These are phyloP conservation scores for Loriculus beryllinus DNA, from an alignment of 2,797 vertebrate genomes.

Conservation along the genomic window DNA sequence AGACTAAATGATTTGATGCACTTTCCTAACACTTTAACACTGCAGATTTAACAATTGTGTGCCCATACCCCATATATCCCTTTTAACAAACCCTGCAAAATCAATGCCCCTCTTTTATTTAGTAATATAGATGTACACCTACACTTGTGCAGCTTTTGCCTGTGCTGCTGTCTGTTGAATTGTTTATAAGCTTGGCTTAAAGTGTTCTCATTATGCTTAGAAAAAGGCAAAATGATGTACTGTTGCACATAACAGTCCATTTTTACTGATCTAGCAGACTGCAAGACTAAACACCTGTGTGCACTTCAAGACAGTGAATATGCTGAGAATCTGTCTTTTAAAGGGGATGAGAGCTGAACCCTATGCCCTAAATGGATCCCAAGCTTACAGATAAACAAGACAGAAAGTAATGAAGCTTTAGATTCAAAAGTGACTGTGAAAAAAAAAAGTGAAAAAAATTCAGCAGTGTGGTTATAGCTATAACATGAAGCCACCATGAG, in stretches of 20 bases:
- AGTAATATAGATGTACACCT: neutral
- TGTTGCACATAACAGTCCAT: neutral
- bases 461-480: neutral
- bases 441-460: no score
- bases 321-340: neutral
- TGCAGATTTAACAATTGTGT: neutral
- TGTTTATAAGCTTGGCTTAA: neutral
- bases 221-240: neutral
- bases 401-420: neutral
- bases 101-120: neutral
- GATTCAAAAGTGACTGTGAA: neutral
- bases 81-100: neutral
- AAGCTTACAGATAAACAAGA: neutral
- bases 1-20: neutral
- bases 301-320: neutral
- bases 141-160: neutral
- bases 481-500: neutral
- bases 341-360: neutral
- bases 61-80: neutral
- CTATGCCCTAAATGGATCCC: neutral
- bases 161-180: neutral
- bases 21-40: neutral
- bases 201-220: neutral
- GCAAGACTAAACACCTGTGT: neutral
- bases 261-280: neutral